Conservation (phyloP, 2,888 invertebrate genomes). For the Aphodius sticticus region DNA sequence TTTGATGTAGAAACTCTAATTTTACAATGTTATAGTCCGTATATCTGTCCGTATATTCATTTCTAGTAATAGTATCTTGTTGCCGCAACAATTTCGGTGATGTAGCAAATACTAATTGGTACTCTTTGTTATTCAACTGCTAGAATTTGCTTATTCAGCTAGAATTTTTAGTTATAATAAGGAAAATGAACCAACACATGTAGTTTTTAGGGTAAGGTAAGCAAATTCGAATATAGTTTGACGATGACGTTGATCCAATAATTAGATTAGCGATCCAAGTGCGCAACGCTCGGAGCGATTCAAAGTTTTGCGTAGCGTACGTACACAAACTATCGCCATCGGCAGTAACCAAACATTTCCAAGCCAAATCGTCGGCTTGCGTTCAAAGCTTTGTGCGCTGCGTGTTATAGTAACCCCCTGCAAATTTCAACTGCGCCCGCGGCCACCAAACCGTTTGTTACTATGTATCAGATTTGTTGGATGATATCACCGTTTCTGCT, state of each 20-base stretch:
- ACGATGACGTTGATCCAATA: not conserved
- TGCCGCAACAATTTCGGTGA: no score
- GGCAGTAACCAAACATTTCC: conserved; percentile 4
- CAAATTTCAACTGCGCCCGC: conserved; percentile 19
- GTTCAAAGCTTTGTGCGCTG: conserved; percentile 18
- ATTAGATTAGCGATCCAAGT: not conserved
- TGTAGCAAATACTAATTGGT: no score
- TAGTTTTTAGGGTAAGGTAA: no score
- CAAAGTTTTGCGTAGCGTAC: not conserved
- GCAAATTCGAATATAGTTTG: not conserved
- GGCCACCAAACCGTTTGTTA: conserved; percentile 49
- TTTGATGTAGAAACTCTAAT: no score
- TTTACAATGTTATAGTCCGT: no score
- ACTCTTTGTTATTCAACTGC: no score
- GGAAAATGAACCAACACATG: no score
- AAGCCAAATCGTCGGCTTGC: not conserved
- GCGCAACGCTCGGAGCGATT: not conserved
- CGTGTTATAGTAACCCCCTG: not conserved
- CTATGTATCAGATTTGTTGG: conserved; percentile 54
- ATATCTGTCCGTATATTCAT: no score
- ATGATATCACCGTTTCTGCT: conserved; percentile 47
- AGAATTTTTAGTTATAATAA: no score
- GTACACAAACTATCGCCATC: not conserved
- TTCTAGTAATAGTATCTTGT: no score
- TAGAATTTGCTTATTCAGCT: no score